These are phyloP conservation scores for Menura novaehollandiae DNA, from an alignment of 2,113 vertebrate genomes.

Conservation along the genomic window DNA sequence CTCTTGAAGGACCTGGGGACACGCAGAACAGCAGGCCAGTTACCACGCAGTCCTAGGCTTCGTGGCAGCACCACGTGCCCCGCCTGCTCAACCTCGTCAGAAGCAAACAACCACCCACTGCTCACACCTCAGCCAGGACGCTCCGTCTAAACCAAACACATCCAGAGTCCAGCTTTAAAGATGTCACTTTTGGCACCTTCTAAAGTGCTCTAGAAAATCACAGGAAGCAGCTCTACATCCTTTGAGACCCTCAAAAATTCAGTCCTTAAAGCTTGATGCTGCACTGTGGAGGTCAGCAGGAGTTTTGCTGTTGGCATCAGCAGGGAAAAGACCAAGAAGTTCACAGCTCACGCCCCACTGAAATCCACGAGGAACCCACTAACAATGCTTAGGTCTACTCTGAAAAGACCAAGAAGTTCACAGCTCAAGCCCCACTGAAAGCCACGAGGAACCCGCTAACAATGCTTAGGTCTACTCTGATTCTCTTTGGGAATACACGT, in stretches of 20 bases:
- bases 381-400: neutral
- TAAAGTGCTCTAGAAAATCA: neutral
- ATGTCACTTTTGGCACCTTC: neutral
- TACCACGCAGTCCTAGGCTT: neutral
- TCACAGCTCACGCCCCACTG: neutral
- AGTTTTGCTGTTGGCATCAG: neutral
- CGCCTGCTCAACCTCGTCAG: neutral
- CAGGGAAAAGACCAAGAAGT: neutral
- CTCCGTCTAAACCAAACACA: neutral
- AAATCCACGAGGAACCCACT: neutral
- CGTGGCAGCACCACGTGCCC: fast-evolving
- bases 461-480: neutral
- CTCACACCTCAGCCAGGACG: neutral
- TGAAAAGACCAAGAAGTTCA: neutral
- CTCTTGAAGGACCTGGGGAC: conserved; percentile 85
- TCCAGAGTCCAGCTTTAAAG: neutral
- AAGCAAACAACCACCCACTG: neutral
- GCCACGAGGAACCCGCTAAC: neutral
- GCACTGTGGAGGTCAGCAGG: neutral
- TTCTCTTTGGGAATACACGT: neutral
- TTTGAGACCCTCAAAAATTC: neutral
- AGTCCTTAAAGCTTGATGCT: neutral
- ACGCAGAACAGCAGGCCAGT: neutral
- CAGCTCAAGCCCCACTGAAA: neutral
- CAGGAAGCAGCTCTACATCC: neutral